Evolutionary conservation across 1,140 invertebrate genomes (phyloP).

Genomic region (Drosophila bifasciata): DNA sequence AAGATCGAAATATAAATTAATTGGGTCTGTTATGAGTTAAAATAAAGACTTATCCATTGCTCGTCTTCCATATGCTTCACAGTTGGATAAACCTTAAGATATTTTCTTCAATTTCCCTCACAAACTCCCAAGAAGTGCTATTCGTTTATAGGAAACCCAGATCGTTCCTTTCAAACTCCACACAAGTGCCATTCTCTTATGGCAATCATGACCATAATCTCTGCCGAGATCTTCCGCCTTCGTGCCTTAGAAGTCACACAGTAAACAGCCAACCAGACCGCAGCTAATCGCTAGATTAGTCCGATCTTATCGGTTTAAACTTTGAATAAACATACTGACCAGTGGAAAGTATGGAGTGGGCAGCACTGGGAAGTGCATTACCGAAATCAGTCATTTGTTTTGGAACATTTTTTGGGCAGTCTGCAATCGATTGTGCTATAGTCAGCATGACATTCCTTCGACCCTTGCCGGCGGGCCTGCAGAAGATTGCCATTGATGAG

Average conservation of each 20-base stretch:
- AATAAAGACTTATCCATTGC: background rate
- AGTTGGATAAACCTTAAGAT: too few species aligned
- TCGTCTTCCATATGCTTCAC: too few species aligned
- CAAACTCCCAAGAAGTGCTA: too few species aligned
- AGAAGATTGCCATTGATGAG: constrained; percentile 85
- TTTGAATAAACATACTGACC: constrained; percentile 25
- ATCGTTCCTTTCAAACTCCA: too few species aligned
- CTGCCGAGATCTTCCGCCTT: too few species aligned
- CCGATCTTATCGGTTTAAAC: constrained; percentile 30
- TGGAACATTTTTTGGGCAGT: constrained; percentile 16
- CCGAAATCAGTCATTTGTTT: background rate
- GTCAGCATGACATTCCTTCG: constrained; percentile 44
- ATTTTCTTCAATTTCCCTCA: too few species aligned
- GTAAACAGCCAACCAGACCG: background rate
- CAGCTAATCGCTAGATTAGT: constrained; percentile 40
- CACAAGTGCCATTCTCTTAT: too few species aligned
- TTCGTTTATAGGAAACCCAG: too few species aligned
- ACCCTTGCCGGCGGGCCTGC: constrained; percentile 55
- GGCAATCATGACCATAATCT: too few species aligned
- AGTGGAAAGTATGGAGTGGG: constrained; percentile 6
- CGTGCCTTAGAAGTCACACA: too few species aligned
- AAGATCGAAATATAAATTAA: too few species aligned
- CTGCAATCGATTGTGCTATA: constrained; percentile 19
- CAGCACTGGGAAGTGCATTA: constrained; percentile 29
- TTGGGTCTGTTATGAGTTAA: background rate